These are phyloP conservation scores for Ateles fusciceps DNA, from an alignment of 2,797 vertebrate genomes.

Conservation along the genomic window DNA sequence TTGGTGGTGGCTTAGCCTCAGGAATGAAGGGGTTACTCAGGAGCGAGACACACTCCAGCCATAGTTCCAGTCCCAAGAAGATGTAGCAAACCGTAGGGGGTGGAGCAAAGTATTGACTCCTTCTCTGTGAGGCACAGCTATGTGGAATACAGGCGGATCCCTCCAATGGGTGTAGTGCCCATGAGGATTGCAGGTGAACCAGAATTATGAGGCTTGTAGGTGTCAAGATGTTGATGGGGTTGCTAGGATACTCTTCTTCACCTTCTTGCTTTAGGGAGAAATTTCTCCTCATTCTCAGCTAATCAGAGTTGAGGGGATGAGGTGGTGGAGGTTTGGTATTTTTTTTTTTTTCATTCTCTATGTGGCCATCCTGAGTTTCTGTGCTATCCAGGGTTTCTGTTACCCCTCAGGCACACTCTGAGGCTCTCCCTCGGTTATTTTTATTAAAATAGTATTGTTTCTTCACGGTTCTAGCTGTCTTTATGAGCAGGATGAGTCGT, in stretches of 20 bases:
- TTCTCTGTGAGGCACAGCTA: not conserved
- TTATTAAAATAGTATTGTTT: not conserved
- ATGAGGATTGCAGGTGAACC: not conserved
- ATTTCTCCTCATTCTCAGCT: not conserved
- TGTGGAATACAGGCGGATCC: not conserved
- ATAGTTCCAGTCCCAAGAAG: not conserved
- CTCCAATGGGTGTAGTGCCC: not conserved
- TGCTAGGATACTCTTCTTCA: not conserved
- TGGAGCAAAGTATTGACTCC: not conserved
- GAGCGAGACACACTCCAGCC: not conserved
- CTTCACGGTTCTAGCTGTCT: not conserved
- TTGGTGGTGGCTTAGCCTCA: not conserved
- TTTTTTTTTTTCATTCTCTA: not conserved
- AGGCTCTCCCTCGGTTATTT: not conserved
- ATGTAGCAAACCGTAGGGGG: not conserved
- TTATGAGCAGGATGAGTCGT: not conserved
- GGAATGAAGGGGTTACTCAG: not conserved
- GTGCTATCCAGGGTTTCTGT: not conserved
- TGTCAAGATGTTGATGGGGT: not conserved
- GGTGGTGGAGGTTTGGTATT: not conserved
- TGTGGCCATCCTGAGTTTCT: not conserved
- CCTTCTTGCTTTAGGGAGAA: not conserved
- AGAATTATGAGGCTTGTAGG: not conserved
- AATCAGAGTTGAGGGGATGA: not conserved
- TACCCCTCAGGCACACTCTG: not conserved